phyloP scores from a whole-genome alignment of 2,888 invertebrate species.

The Leptopilina syphax region DNA sequence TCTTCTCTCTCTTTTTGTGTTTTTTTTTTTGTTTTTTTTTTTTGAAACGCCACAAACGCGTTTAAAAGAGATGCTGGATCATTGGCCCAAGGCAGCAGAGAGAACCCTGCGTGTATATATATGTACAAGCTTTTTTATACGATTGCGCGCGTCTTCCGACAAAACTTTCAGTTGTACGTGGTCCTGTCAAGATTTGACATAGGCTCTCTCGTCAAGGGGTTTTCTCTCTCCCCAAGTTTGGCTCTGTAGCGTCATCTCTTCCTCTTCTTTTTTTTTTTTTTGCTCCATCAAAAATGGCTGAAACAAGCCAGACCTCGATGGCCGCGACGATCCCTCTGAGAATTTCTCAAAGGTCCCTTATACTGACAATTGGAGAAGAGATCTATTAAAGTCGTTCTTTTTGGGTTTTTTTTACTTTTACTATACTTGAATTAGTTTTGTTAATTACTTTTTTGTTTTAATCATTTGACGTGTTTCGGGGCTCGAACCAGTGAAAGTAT shows the following conservation, averaged over 20 bases:
- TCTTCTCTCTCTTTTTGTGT: slow-evolving; percentile 62
- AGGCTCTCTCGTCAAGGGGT: slow-evolving; percentile 49
- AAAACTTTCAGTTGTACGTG: slow-evolving; percentile 39
- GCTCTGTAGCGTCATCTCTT: slow-evolving; percentile 50
- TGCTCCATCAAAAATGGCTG: slow-evolving; percentile 65
- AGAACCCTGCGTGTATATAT: too few species aligned
- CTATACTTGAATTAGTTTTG: too few species aligned
- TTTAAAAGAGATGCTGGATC: slow-evolving; percentile 18
- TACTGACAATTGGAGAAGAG: not conserved
- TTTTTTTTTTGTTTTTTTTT: not conserved
- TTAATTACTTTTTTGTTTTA: too few species aligned
- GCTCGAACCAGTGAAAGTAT: too few species aligned
- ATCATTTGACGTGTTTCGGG: too few species aligned
- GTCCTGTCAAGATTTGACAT: slow-evolving; percentile 55
- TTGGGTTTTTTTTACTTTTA: not conserved
- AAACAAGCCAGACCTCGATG: slow-evolving; percentile 60
- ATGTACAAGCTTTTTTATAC: slow-evolving; percentile 55
- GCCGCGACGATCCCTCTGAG: slow-evolving; percentile 55
- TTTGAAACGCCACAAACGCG: slow-evolving; percentile 36
- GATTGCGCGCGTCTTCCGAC: slow-evolving; percentile 50
- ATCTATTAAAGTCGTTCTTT: not conserved
- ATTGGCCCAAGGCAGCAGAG: slow-evolving; percentile 45
- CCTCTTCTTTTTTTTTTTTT: not conserved
- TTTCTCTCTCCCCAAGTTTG: slow-evolving; percentile 48
- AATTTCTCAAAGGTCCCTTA: slow-evolving; percentile 32